Base-by-base conservation (phyloP, 2,797 vertebrate species). In the Pagetopsis macropterus region DNA sequence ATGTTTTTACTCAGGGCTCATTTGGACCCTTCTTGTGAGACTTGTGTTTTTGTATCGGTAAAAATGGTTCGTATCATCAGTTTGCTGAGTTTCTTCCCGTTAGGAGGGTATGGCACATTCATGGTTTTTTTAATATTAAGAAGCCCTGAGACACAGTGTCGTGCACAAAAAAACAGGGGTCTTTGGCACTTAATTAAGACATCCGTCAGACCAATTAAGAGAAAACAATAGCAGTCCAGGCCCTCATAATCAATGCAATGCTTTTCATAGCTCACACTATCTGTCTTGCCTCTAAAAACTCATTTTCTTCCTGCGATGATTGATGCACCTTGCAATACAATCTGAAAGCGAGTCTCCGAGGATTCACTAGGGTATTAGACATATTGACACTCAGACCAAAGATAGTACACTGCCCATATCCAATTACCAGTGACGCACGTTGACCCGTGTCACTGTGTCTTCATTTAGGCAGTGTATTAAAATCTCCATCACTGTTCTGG, bases 251-350 rank as follows among this genome's bases (percentile, higher is more conserved):
- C 21, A 55, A 43, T 69, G 19, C 3, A 44, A 56, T 17, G 9
- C 40, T 9, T 21, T 62, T 62, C 21, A 66, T 17, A 56, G 60
- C 41, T 78, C 45, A 1, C 9, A 49, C 56, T 54, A 45, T 64
- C n/a, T 21, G 37, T 48, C 46, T 43, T 43, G 9, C 21, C 33
- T 61, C n/a, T 16, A 52, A 69, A 57, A 69, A 54, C 12, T 56
- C 6, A 65, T 68, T 74, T 78, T 58, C 21, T 6, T 44, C 45
- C 61, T 44, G 16, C 0, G 0, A 63, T 70, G 69, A 83, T 14
- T 76, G 51, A 83, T 83, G 37, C 16, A 16, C 8, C 9, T 1
- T 49, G 37, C 1, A 5, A 63, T 76, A 37, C 64, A 60, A 56
- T n/a, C 50, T n/a, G 66, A 68, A 37, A 11, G 51, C 2, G 1